Evolutionary conservation across 2,113 vertebrate species (phyloP).

Genomic region (Neogobius melanostomus): DNA sequence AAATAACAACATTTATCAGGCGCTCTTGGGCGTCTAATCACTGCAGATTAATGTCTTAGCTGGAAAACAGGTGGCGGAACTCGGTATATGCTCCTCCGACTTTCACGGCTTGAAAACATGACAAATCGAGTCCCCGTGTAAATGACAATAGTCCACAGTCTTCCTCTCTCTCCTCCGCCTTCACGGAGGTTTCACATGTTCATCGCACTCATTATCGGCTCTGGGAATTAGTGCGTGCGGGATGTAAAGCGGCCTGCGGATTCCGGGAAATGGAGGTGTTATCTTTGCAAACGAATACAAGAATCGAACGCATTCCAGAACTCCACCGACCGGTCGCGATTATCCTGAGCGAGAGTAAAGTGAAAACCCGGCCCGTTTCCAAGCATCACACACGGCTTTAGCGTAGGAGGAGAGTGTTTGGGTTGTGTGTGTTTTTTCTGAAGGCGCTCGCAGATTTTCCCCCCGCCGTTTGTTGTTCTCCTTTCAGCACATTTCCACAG

Average conservation of each 20-base stretch:
- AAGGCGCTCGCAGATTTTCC: conserved; percentile 1
- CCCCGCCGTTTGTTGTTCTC: neutral
- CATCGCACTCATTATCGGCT: neutral
- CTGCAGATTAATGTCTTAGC: neutral
- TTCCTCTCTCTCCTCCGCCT: too few species aligned
- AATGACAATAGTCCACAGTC: neutral
- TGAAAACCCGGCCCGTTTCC: neutral
- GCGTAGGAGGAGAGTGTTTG: neutral
- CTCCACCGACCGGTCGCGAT: too few species aligned
- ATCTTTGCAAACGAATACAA: too few species aligned
- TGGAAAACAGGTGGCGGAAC: neutral
- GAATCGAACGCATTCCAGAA: too few species aligned
- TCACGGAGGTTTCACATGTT: neutral
- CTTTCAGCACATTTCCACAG: conserved; percentile 5
- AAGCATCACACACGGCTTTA: neutral
- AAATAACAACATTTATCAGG: neutral
- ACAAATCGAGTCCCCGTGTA: neutral
- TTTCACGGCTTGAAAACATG: too few species aligned
- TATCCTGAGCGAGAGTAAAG: too few species aligned
- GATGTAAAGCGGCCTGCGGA: neutral
- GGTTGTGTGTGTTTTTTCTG: neutral
- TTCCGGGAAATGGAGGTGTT: too few species aligned
- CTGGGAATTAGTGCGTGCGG: neutral
- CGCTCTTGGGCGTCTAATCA: conserved; percentile 1
- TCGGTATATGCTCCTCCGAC: too few species aligned